phyloP scores from a whole-genome alignment of 2,888 invertebrate species.

The Icerya purchasi region DNA sequence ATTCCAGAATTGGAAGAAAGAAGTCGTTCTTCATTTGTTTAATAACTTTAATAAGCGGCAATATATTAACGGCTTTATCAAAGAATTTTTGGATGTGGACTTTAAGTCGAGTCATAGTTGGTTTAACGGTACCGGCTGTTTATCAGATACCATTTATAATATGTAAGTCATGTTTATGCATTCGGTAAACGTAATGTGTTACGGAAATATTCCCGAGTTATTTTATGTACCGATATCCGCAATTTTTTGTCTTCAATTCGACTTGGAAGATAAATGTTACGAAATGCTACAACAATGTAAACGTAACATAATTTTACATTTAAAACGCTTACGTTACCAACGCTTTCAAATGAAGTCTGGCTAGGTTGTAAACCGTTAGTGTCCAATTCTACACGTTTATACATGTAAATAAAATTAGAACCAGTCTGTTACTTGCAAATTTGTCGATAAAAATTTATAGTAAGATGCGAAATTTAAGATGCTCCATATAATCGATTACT shows the following conservation, averaged over 20 bases:
- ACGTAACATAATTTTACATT: no score
- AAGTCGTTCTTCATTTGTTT: slow-evolving; percentile 69
- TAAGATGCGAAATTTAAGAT: no score
- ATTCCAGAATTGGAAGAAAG: slow-evolving; percentile 54
- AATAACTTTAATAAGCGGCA: slow-evolving; percentile 55
- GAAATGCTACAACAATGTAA: no score
- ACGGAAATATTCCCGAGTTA: not conserved
- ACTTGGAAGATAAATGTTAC: not conserved
- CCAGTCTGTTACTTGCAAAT: no score
- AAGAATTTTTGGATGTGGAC: slow-evolving; percentile 67
- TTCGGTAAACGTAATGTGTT: not conserved
- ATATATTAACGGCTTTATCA: slow-evolving; percentile 56
- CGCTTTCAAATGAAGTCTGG: no score
- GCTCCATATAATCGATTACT: no score
- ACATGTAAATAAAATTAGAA: no score
- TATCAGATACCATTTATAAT: slow-evolving; percentile 90
- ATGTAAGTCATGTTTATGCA: slow-evolving; percentile 42
- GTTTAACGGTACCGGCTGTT: slow-evolving; percentile 72
- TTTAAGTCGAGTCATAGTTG: slow-evolving; percentile 57
- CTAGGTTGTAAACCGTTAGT: no score
- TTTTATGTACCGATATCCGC: not conserved
- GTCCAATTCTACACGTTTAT: no score
- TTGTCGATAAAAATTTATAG: no score
- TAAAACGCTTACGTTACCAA: no score
- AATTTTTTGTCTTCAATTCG: not conserved